phyloP scores from a whole-genome alignment of 2,113 vertebrate species.

The Thamnophis sirtalis region DNA sequence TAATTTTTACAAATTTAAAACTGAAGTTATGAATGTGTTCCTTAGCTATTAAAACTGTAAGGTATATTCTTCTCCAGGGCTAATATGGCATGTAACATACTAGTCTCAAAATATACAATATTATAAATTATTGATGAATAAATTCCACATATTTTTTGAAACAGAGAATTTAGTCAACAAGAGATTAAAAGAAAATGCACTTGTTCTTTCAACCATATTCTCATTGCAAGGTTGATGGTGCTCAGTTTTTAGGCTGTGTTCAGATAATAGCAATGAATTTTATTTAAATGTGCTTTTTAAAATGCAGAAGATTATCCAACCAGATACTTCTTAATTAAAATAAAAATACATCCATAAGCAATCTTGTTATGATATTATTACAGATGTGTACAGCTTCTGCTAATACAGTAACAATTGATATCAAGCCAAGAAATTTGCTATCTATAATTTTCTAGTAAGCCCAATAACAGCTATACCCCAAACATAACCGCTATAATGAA shows the following conservation, averaged over 20 bases:
- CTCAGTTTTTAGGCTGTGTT: slow-evolving; percentile 33
- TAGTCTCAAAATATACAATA: neutral
- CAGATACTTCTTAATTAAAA: slow-evolving; percentile 5
- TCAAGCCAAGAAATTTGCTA: slow-evolving; percentile 47
- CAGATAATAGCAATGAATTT: slow-evolving; percentile 31
- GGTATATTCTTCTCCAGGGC: neutral
- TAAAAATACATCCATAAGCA: slow-evolving; percentile 47
- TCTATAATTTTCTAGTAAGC: slow-evolving; percentile 12
- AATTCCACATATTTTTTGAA: slow-evolving; percentile 2
- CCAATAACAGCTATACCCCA: neutral
- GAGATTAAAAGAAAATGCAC: slow-evolving; percentile 25
- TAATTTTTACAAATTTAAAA: neutral
- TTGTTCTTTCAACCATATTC: slow-evolving; percentile 38
- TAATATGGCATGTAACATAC: neutral
- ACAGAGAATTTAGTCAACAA: neutral
- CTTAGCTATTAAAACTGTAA: neutral
- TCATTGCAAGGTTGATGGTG: slow-evolving; percentile 37
- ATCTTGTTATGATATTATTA: slow-evolving; percentile 39
- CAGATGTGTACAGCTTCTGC: slow-evolving; percentile 57
- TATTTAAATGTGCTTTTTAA: slow-evolving; percentile 24
- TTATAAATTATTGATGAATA: neutral
- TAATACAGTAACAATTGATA: slow-evolving; percentile 49
- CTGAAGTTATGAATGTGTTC: neutral
- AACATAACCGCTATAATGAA: neutral
- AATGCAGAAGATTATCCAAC: slow-evolving; percentile 25